These are phyloP conservation scores for Eurypyga helias DNA, from an alignment of 2,113 vertebrate genomes.

Conservation along the genomic window DNA sequence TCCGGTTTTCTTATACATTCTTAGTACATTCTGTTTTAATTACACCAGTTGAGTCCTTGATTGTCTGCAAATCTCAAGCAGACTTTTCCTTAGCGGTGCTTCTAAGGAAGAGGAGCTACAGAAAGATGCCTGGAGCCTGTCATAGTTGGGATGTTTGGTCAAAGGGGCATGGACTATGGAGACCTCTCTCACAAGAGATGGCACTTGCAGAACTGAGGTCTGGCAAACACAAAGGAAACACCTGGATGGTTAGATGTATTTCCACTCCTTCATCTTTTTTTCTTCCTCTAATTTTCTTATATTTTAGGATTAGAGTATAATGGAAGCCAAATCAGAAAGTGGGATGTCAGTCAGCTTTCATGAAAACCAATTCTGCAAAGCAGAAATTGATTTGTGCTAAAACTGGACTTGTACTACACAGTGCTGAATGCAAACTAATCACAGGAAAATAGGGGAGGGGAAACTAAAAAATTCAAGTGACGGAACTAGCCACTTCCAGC, in stretches of 20 bases:
- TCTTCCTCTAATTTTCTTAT: neutral
- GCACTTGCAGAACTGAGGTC: neutral
- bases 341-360: neutral
- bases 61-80: constrained; percentile 57
- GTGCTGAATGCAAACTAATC: neutral
- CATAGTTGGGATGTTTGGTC: constrained; percentile 45
- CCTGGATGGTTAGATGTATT: neutral
- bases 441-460: neutral
- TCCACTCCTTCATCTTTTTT: neutral
- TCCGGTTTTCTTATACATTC: constrained; percentile 35
- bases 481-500: neutral
- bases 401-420: neutral
- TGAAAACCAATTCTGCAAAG: neutral
- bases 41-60: constrained; percentile 35
- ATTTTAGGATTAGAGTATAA: neutral
- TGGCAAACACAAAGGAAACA: constrained; percentile 30
- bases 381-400: neutral
- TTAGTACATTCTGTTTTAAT: constrained; percentile 63
- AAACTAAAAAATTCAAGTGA: neutral
- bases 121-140: constrained; percentile 44
- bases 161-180: neutral
- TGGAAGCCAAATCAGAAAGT: neutral
- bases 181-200: constrained; percentile 25
- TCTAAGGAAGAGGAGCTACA: constrained; percentile 29
- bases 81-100: constrained; percentile 31